Conservation (phyloP, 2,888 invertebrate species). For the Metallyticus violacea region DNA sequence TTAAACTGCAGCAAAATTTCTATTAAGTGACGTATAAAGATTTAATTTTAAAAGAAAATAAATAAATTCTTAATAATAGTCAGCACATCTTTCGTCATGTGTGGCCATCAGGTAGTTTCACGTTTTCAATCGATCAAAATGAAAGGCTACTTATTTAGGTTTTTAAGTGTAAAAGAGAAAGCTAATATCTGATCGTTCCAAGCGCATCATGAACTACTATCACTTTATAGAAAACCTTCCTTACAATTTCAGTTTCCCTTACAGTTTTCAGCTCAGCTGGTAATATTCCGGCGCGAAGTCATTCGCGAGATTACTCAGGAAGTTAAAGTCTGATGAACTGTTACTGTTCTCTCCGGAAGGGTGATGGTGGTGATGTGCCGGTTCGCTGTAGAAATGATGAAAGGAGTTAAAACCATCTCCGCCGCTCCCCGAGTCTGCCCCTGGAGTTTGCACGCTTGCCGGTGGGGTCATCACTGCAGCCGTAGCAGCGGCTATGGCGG, state of each 20-base stretch:
- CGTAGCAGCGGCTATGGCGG: constrained; percentile 43
- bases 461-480: constrained; percentile 61
- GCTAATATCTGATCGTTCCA: too few species aligned
- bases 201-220: not conserved
- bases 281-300: constrained; percentile 93
- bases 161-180: too few species aligned
- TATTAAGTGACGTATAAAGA: too few species aligned
- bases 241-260: not conserved
- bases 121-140: too few species aligned
- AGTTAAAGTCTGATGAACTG: constrained; percentile 92
- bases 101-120: too few species aligned
- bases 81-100: too few species aligned
- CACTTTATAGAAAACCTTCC: not conserved
- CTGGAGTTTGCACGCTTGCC: constrained; percentile 47
- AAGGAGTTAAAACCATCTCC: constrained; percentile 43
- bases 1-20: too few species aligned
- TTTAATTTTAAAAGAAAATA: too few species aligned
- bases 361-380: constrained; percentile 43
- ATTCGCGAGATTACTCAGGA: constrained; percentile 86
- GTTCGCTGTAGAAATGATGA: constrained; percentile 63
- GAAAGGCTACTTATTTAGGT: too few species aligned
- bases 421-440: constrained; percentile 46
- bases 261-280: constrained; percentile 58
- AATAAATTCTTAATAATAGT: too few species aligned
- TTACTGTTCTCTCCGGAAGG: constrained; percentile 75